phyloP scores from a whole-genome alignment of 2,888 invertebrate genomes.

The Melinaea menophilus region DNA sequence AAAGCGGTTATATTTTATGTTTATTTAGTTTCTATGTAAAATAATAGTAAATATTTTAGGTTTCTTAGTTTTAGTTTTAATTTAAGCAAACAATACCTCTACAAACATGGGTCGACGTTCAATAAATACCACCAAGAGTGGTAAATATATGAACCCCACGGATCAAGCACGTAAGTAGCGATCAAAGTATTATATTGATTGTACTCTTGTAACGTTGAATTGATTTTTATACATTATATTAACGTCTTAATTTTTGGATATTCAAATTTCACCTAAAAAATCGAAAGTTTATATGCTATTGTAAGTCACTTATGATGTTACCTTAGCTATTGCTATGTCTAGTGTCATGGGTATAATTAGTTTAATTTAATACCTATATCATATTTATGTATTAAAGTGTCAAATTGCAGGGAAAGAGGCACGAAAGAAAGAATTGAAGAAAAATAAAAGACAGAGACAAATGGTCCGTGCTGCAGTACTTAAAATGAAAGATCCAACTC shows the following conservation, averaged over 20 bases:
- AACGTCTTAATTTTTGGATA: no score
- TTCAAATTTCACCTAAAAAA: no score
- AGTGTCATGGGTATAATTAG: no score
- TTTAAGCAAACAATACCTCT: conserved; percentile 8
- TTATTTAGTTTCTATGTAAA: neutral
- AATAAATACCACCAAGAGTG: conserved; percentile 99
- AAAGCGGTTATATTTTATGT: neutral
- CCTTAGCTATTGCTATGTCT: no score
- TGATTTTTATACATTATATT: conserved; percentile 16
- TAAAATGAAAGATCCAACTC: conserved; percentile 98
- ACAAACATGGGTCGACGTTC: conserved; percentile 94
- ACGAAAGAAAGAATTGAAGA: conserved; percentile 97
- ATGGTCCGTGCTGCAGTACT: conserved; percentile 97
- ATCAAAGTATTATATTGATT: conserved; percentile 11
- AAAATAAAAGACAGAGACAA: conserved; percentile 98
- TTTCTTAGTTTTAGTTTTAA: conserved; percentile 4
- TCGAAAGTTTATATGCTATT: no score
- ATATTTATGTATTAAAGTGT: conserved; percentile 2
- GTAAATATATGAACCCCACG: conserved; percentile 99
- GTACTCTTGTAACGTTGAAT: conserved; percentile 25
- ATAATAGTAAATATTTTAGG: neutral
- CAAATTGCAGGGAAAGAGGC: conserved; percentile 91
- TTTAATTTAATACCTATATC: neutral
- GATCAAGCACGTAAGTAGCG: conserved; percentile 96
- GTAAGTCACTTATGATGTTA: no score